phyloP scores from a whole-genome alignment of 2,797 vertebrate species.

The Alectoris magna region DNA sequence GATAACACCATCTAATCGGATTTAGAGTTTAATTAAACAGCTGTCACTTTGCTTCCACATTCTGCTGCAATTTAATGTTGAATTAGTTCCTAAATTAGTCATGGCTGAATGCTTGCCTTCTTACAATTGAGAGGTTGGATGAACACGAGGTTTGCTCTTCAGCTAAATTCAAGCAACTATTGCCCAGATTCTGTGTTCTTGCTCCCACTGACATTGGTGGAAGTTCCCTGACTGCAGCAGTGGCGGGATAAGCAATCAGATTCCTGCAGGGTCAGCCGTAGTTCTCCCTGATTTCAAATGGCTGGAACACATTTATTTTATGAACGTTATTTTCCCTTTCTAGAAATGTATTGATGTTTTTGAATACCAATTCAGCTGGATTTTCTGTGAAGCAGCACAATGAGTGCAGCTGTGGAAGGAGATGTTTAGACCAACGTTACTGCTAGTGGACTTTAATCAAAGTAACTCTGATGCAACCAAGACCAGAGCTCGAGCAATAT shows the following conservation, averaged over 20 bases:
- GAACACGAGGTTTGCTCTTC: conserved; percentile 49
- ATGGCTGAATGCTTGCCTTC: conserved; percentile 29
- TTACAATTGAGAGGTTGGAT: neutral
- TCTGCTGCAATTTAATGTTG: conserved; percentile 55
- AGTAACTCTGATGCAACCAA: neutral
- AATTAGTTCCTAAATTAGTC: conserved; percentile 70
- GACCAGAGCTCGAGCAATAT: neutral
- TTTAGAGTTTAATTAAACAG: conserved; percentile 72
- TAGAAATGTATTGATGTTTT: neutral
- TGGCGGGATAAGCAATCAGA: neutral
- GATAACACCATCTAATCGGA: conserved; percentile 62
- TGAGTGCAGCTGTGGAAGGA: neutral
- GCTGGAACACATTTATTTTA: rapidly evolving
- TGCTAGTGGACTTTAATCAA: neutral
- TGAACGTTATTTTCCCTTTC: neutral
- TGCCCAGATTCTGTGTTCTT: neutral
- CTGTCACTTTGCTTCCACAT: conserved; percentile 74
- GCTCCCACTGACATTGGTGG: neutral
- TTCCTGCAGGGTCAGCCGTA: neutral
- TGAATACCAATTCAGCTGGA: neutral
- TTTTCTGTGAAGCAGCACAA: neutral
- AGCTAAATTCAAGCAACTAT: neutral
- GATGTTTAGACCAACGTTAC: neutral
- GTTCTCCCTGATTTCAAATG: neutral
- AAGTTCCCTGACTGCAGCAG: neutral